phyloP scores from a whole-genome alignment of 2,113 vertebrate species.

The Ceuthmochares aereus region DNA sequence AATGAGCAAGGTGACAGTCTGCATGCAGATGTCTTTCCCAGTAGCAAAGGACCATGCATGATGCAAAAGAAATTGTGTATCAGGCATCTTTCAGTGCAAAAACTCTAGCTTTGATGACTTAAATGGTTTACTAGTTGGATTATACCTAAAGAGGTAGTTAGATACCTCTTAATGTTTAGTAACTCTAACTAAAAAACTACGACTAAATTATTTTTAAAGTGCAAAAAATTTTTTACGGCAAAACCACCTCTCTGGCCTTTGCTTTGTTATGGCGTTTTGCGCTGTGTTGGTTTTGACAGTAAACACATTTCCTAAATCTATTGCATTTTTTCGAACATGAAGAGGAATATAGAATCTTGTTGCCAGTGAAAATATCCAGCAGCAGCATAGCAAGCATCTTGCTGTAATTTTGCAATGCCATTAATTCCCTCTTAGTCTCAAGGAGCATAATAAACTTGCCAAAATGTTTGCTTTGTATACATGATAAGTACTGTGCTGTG shows the following conservation, averaged over 20 bases:
- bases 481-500: constrained; percentile 2
- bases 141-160: neutral
- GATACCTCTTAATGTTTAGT: neutral
- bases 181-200: neutral
- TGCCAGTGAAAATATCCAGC: constrained; percentile 33
- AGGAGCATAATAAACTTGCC: constrained; percentile 36
- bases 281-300: neutral
- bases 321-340: neutral
- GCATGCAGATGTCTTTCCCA: neutral
- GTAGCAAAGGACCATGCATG: accelerated
- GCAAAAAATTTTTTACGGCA: neutral
- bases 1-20: neutral
- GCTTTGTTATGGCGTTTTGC: neutral
- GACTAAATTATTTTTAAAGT: neutral
- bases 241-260: neutral
- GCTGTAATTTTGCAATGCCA: constrained; percentile 38
- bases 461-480: constrained; percentile 42
- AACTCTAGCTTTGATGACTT: neutral
- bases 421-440: constrained; percentile 42
- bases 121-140: neutral
- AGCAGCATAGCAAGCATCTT: neutral
- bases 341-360: neutral
- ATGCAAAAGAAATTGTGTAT: neutral
- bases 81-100: neutral
- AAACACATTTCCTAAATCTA: neutral